Evolutionary conservation across 2,797 vertebrate genomes (phyloP), one percentile per base, ranked within the genome.

Genomic region (Protosalanx chinensis): DNA sequence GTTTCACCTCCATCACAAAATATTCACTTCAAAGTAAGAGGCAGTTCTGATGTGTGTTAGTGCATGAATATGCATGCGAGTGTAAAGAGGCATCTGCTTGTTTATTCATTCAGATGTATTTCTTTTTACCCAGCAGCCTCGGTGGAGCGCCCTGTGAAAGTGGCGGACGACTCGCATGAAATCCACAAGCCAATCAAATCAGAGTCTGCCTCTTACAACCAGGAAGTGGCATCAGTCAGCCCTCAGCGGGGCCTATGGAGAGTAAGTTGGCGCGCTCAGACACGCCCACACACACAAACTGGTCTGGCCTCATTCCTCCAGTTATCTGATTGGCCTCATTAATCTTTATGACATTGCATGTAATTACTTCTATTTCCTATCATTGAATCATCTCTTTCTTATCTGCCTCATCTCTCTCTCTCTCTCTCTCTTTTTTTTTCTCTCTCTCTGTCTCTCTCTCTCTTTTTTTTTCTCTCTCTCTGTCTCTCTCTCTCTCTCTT

Each of bases 121-220:
- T 72, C 37, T 41, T 32, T 51, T 33, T 53, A 2, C 33, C 6
- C 82, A 92, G 91, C 62, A 73, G 80, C 82, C 65, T 80, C 80
- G 10, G 64, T 73, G 2, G 90, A 87, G 73, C 60, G 82, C 5
- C 23, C 57, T 5, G 15, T n/a, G 51, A 90, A 91, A 37, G 70
- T 64, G 4, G 74, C 69, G 46, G 75, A 74, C 1, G 84, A 91
- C 4, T 2, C 84, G 83, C 90, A 91, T 84, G 89, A 90, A 27
- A 80, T 93, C 53, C 76, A 95, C 87, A 96, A 94, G 88, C 81
- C 91, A 79, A 96, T 98, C 90, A 98, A 99, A 93, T 86, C 90
- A 20, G 96, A 98, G 84, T 91, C 93, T 51, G 94, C 95, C 76
- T 87, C 89, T 74, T 94, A 94, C 83, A 89, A 89, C 78, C 94